Percentiles rank a stretch among this genome's conserved stretches.
Evolutionary conservation across 2,113 vertebrate genomes (phyloP).

Genomic region (Cryptoleucopteryx plumbea): DNA sequence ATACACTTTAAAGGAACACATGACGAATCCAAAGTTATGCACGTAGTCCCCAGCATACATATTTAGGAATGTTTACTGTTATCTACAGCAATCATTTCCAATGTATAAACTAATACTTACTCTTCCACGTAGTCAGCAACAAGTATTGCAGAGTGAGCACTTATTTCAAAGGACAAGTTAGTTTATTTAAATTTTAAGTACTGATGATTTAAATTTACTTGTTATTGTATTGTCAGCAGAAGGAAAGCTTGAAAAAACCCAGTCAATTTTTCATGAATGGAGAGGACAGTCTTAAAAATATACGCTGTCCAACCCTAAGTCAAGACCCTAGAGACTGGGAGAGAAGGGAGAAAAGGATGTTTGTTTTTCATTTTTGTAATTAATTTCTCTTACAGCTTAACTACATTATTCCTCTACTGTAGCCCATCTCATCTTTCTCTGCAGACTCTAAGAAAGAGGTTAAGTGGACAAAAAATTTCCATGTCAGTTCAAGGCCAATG

Average conservation of each 20-base stretch:
- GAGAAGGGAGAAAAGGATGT: background rate
- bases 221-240: background rate
- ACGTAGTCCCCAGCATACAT: background rate
- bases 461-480: background rate
- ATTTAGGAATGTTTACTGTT: background rate
- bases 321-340: background rate
- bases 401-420: background rate
- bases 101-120: background rate
- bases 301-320: background rate
- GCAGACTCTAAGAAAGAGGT: background rate
- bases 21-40: background rate
- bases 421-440: background rate
- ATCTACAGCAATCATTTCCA: background rate
- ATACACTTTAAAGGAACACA: background rate
- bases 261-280: background rate
- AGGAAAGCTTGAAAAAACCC: background rate
- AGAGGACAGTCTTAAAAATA: background rate
- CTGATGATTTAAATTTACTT: background rate
- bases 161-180: background rate
- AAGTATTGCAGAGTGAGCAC: background rate
- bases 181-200: background rate
- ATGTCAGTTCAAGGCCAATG: accelerated
- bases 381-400: background rate
- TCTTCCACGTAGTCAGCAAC: background rate
- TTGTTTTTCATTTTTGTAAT: background rate